Evolutionary conservation across 2,888 invertebrate species (phyloP).

Genomic region (Campoplex capitator): DNA sequence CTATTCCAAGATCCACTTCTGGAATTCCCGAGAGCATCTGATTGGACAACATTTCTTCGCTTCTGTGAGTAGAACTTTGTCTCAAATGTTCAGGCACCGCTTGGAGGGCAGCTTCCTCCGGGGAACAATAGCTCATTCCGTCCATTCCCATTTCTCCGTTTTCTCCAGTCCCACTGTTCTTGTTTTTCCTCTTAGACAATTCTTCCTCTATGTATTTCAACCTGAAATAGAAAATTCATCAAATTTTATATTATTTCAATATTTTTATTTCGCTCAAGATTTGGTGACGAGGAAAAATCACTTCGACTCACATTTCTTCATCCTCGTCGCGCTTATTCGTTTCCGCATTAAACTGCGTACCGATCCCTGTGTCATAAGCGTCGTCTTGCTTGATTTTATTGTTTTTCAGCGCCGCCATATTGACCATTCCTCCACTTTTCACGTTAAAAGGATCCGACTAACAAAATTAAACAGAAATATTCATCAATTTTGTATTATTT

Average conservation of each 20-base stretch:
- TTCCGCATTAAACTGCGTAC: slow-evolving; percentile 98
- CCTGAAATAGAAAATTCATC: slow-evolving; percentile 82
- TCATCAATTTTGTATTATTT: not conserved
- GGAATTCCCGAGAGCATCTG: slow-evolving; percentile 99
- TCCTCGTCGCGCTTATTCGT: slow-evolving; percentile 99
- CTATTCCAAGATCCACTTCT: slow-evolving; percentile 99
- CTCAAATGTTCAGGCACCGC: slow-evolving; percentile 96
- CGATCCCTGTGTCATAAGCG: slow-evolving; percentile 97
- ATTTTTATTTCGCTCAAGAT: not conserved
- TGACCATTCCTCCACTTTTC: slow-evolving; percentile 94
- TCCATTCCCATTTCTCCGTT: slow-evolving; percentile 81
- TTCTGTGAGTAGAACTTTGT: slow-evolving; percentile 93
- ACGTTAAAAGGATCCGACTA: slow-evolving; percentile 91
- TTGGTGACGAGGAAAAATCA: not conserved
- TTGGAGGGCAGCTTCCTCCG: slow-evolving; percentile 95
- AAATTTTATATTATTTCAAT: not conserved
- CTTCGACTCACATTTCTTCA: slow-evolving; percentile 93
- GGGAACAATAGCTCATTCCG: slow-evolving; percentile 89
- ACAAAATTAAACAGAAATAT: slow-evolving; percentile 72
- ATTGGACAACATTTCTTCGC: slow-evolving; percentile 99
- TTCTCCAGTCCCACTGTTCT: slow-evolving; percentile 83
- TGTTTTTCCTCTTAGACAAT: slow-evolving; percentile 93
- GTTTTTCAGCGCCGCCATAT: slow-evolving; percentile 93
- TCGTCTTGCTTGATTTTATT: slow-evolving; percentile 94
- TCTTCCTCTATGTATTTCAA: slow-evolving; percentile 95